Evolutionary conservation across 1,140 invertebrate species (phyloP), one percentile per base, ranked within the genome.

Genomic region (Drosophila ironensis): DNA sequence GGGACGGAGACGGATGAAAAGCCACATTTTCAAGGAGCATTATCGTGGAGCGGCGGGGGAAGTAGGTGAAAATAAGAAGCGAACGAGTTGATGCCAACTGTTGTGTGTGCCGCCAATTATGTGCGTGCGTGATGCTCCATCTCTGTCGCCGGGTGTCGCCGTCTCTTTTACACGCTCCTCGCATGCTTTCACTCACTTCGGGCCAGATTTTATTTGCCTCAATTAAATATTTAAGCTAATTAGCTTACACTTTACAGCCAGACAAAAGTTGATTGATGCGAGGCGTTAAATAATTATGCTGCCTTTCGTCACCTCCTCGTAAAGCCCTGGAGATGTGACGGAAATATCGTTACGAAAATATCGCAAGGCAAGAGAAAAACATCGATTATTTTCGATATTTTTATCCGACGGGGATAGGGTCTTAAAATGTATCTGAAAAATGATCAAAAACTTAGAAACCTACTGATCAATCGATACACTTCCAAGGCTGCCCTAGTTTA

Each of bases 151-250:
- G 3, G 0, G 1, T n/a, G 6, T 8, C 2, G 11, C 3, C 4
- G 20, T 2, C 33, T 1, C 33, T 6, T 16, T 3, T 16, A 41
- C 16, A 48, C 56, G 45, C 47, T 42, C 40, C 33, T 25, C 52
- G 68, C 68, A 82, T 72, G 77, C 68, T 56, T 81, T 63, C 52
- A 48, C 44, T 37, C 66, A 30, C 24, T 30, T 35, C 56, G 25
- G 38, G 35, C 57, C 61, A 69, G 77, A 77, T 84, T 82, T 82
- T 78, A 78, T 84, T 78, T 78, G 63, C 70, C 51, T 54, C 63
- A 74, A 78, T 84, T 78, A 78, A 78, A 86, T 78, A 61, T 84
- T 84, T 71, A 63, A 84, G 78, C 78, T 86, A 86, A 84, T 84
- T 86, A 86, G 80, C 78, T 54, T 37, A 76, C 76, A 82, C 76